Base-by-base conservation (phyloP, 2,113 vertebrate genomes). In the Casuarius casuarius region DNA sequence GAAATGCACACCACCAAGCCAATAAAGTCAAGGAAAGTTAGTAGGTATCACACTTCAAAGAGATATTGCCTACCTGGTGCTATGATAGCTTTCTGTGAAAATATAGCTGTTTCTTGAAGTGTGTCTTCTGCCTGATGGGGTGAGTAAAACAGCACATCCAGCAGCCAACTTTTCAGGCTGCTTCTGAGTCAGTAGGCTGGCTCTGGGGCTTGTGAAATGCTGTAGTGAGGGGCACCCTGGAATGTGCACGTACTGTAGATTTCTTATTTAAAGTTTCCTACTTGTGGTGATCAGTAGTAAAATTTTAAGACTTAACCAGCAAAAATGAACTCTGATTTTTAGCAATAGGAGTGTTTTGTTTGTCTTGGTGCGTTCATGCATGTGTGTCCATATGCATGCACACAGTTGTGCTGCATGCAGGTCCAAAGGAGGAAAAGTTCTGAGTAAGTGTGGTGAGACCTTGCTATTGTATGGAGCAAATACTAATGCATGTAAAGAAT, bases 391-490 rank as follows among this genome's bases (percentile, higher is more conserved):
- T 10, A 44, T 48, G 10, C 15, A 17, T 1, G 1, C 3, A 0
- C 10, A 5, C 2, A 1, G 67, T 40, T 52, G 54, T 76, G 18
- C 5, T 0, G 0, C 0, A 0, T 9, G 38, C 62, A 65, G 33
- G 28, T 70, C 49, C 83, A 42, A 44, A 59, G 70, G 42, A 20
- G 40, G 75, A 94, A n/a, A 26, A 1, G 1, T 0, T 0, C 70
- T 48, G 63, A 46, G 29, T 35, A 61, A 78, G 80, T 0, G 8
- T 73, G 61, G 29, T 0, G 0, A 95, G 84, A 80, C 54, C 67
- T 67, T n/a, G 40, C 62, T n/a, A 23, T 0, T 0, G 54, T 15
- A 38, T 20, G 4, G 46, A 62, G 86, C 52, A 56, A 66, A 63
- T 31, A 58, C n/a, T 71, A 51, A 33, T n/a, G 80, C 5, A 2